Conservation (phyloP, 2,888 invertebrate genomes). For the Alloscopus bannaensis region DNA sequence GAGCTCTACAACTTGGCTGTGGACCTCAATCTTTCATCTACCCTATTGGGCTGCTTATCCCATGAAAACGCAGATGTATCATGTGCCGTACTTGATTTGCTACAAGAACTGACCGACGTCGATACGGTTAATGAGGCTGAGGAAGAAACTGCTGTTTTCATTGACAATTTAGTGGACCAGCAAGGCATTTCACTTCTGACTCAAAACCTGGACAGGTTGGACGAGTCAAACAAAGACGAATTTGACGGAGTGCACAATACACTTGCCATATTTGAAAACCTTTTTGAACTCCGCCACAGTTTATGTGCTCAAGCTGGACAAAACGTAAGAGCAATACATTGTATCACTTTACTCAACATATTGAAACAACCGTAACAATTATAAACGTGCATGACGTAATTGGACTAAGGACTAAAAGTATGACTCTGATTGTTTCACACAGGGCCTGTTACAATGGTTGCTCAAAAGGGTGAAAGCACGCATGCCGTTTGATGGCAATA, state of each 20-base stretch:
- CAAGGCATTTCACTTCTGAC: constrained; percentile 93
- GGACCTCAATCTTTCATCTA: constrained; percentile 91
- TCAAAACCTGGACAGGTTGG: constrained; percentile 94
- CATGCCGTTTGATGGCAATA: constrained; percentile 94
- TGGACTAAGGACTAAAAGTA: not conserved
- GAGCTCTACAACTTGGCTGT: constrained; percentile 95
- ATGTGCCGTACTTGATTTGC: constrained; percentile 84
- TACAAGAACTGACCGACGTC: constrained; percentile 95
- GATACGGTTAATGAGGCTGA: constrained; percentile 96
- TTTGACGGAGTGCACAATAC: constrained; percentile 97
- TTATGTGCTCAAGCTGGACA: constrained; percentile 90
- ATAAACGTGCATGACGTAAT: not conserved
- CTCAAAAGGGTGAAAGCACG: constrained; percentile 92
- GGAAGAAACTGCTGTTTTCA: constrained; percentile 91
- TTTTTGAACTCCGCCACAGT: constrained; percentile 92
- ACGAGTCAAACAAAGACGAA: constrained; percentile 95
- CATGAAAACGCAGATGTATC: constrained; percentile 98
- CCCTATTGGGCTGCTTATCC: constrained; percentile 91
- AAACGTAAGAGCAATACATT: constrained; percentile 67
- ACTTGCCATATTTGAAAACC: constrained; percentile 93
- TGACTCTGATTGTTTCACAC: constrained; percentile 74
- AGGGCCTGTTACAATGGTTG: constrained; percentile 94
- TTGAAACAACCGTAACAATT: not conserved
- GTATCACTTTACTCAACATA: not conserved
- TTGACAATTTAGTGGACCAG: constrained; percentile 91